Percentiles rank a stretch among this genome's conserved stretches.
These are phyloP conservation scores for Eulimnadia texana DNA, from an alignment of 1,140 invertebrate genomes.

Conservation along the genomic window DNA sequence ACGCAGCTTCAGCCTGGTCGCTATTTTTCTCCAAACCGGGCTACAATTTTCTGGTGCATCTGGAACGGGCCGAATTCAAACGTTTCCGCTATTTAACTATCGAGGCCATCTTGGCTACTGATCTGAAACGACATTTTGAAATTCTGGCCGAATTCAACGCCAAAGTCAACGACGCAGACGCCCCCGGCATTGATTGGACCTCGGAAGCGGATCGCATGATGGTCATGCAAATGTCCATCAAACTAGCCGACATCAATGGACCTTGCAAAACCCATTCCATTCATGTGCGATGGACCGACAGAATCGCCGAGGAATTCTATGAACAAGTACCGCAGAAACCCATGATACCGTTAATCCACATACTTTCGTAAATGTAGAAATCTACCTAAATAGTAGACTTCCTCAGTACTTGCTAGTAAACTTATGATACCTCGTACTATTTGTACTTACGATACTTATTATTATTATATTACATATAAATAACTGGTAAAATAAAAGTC, in stretches of 20 bases:
- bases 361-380: too few species aligned
- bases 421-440: too few species aligned
- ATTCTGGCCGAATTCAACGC: conserved; percentile 37
- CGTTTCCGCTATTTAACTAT: conserved; percentile 40
- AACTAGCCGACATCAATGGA: conserved; percentile 45
- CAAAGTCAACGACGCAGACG: conserved; percentile 34
- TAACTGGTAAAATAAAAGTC: too few species aligned
- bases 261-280: conserved; percentile 38
- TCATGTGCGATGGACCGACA: conserved; percentile 39
- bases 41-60: conserved; percentile 37
- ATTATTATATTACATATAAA: too few species aligned
- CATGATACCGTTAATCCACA: too few species aligned
- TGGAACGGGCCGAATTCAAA: conserved; percentile 43
- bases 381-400: too few species aligned
- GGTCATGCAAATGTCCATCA: conserved; percentile 42
- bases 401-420: too few species aligned
- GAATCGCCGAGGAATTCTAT: conserved; percentile 45
- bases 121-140: conserved; percentile 46
- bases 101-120: conserved; percentile 44
- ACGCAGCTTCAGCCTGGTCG: conserved; percentile 43
- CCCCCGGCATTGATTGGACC: conserved; percentile 40
- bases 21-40: conserved; percentile 34
- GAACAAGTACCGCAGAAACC: conserved; percentile 38
- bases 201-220: conserved; percentile 40
- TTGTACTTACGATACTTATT: too few species aligned